These are phyloP conservation scores for Pharmacophagus antenor DNA, from an alignment of 2,888 invertebrate species.

Conservation along the genomic window DNA sequence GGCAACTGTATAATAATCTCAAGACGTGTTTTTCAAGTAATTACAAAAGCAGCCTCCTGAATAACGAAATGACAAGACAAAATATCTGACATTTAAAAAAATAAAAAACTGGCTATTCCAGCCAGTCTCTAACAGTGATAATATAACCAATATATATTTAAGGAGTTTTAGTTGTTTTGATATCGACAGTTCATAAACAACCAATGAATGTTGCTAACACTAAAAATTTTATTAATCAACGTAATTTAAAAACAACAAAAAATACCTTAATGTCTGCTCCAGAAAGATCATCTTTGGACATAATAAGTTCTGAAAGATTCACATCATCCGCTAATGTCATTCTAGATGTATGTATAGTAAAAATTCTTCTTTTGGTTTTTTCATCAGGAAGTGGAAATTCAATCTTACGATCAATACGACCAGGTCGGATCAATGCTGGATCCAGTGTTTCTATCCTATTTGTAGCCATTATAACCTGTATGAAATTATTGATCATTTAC, in stretches of 20 bases:
- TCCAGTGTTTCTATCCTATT: conserved; percentile 99
- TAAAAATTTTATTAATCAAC: neutral
- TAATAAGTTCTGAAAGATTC: conserved; percentile 97
- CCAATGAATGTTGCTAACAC: too few relatives aligned
- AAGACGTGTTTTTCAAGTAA: too few relatives aligned
- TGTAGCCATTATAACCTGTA: conserved; percentile 96
- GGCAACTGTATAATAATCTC: too few relatives aligned
- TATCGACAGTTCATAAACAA: too few relatives aligned
- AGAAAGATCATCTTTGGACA: conserved; percentile 99
- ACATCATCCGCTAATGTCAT: conserved; percentile 99
- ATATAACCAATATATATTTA: too few relatives aligned
- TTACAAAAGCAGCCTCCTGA: too few relatives aligned
- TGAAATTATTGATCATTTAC: conserved; percentile 25
- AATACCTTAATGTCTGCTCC: conserved; percentile 94
- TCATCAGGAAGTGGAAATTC: conserved; percentile 99
- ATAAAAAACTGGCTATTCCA: neutral
- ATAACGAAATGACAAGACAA: too few relatives aligned
- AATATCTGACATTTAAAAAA: neutral
- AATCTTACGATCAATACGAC: conserved; percentile 99
- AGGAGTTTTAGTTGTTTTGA: too few relatives aligned
- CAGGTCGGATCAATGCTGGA: conserved; percentile 98
- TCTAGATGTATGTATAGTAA: conserved; percentile 98
- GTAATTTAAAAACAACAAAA: neutral
- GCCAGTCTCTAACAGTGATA: too few relatives aligned
- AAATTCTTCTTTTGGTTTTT: conserved; percentile 97